phyloP scores from a whole-genome alignment of 2,888 invertebrate species.

The Aphelenchoides bicaudatus region DNA sequence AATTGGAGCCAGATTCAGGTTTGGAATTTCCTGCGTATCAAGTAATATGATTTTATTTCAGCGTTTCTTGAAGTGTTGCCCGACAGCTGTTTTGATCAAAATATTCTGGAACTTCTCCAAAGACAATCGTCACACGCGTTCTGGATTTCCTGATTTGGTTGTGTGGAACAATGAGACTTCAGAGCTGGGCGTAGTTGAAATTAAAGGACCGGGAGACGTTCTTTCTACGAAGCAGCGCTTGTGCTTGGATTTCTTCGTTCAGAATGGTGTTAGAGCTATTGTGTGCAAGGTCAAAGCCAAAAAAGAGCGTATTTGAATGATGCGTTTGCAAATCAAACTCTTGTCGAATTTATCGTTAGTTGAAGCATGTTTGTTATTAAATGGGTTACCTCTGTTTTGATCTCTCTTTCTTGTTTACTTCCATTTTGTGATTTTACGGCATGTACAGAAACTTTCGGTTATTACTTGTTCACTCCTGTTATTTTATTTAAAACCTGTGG shows the following conservation, averaged over 20 bases:
- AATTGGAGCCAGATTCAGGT: slow-evolving; percentile 23
- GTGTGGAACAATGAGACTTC: slow-evolving; percentile 42
- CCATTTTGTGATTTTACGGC: no score
- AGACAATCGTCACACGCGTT: slow-evolving; percentile 44
- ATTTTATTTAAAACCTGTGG: no score
- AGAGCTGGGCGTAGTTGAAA: slow-evolving; percentile 69
- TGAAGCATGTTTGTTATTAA: no score
- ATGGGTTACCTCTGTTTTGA: no score
- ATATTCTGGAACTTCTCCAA: slow-evolving; percentile 36
- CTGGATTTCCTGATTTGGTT: slow-evolving; percentile 53
- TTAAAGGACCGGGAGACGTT: slow-evolving; percentile 79
- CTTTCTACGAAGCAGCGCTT: slow-evolving; percentile 77
- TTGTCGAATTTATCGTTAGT: no score
- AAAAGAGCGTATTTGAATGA: no score
- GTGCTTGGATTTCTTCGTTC: slow-evolving; percentile 73
- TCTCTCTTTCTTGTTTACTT: no score
- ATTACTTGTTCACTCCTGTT: no score
- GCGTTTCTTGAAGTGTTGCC: slow-evolving; percentile 36
- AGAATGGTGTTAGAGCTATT: slow-evolving; percentile 31
- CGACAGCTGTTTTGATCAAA: slow-evolving; percentile 29
- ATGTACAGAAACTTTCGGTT: no score
- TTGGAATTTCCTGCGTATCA: no score
- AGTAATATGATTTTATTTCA: no score
- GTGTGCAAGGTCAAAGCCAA: slow-evolving; percentile 32
- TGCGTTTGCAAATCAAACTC: no score